Evolutionary conservation across 2,113 vertebrate species (phyloP).

Genomic region (Aspidoscelis tigris): DNA sequence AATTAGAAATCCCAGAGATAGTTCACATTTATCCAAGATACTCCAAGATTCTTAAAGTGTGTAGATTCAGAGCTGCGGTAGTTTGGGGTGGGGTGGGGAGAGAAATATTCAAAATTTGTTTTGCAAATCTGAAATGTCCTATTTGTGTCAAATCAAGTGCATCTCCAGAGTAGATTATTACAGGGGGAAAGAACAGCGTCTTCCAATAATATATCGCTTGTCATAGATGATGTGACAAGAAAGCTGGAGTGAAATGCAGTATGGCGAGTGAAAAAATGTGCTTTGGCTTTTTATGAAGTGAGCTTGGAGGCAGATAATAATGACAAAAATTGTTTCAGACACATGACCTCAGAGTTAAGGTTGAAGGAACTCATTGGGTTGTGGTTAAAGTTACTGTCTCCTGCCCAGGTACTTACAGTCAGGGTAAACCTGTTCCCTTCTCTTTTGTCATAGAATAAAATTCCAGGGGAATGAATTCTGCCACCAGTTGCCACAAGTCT

Average conservation of each 20-base stretch:
- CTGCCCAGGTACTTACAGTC: neutral
- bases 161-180: constrained; percentile 17
- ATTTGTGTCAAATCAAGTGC: constrained; percentile 31
- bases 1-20: constrained; percentile 18
- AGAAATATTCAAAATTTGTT: constrained; percentile 8
- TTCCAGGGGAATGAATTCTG: neutral
- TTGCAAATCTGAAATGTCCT: constrained; percentile 37
- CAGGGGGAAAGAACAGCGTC: neutral
- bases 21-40: neutral
- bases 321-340: constrained; percentile 14
- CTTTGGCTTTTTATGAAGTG: neutral
- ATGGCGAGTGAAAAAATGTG: neutral
- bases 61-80: constrained; percentile 1
- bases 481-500: neutral
- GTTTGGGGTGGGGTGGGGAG: neutral
- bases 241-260: neutral
- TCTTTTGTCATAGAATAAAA: neutral
- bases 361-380: neutral
- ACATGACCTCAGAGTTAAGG: neutral
- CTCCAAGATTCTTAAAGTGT: constrained; percentile 1
- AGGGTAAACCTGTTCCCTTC: neutral
- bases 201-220: constrained; percentile 8
- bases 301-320: constrained; percentile 12
- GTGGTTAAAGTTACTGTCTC: neutral
- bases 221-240: constrained; percentile 14